Evolutionary conservation across 2,888 invertebrate species (phyloP).

Genomic region (Chironomus tentans): DNA sequence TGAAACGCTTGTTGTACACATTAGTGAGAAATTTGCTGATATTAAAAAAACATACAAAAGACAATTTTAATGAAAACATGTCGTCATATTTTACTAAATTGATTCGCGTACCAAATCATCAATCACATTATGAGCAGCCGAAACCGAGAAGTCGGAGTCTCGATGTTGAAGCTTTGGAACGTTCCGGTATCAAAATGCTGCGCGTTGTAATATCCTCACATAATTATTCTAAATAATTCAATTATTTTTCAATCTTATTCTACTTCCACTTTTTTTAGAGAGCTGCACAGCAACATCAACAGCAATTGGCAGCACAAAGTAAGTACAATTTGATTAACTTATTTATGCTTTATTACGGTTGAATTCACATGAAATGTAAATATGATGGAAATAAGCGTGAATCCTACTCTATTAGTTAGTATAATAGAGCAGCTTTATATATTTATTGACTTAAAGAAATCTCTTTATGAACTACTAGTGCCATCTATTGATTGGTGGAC

Average conservation of each 20-base stretch:
- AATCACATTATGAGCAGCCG: conserved; percentile 26
- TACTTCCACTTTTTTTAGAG: conserved; percentile 43
- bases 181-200: conserved; percentile 38
- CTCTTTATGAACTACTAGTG: neutral
- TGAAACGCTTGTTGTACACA: neutral
- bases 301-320: conserved; percentile 49
- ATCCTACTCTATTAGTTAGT: too few species aligned
- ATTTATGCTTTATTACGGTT: neutral
- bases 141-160: conserved; percentile 40
- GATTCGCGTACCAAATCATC: conserved; percentile 33
- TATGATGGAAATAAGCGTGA: too few species aligned
- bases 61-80: neutral
- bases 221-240: neutral
- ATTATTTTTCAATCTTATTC: neutral
- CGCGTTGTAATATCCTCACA: conserved; percentile 33
- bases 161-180: conserved; percentile 40
- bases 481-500: neutral
- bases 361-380: neutral
- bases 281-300: conserved; percentile 56
- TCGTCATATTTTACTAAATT: conserved; percentile 36
- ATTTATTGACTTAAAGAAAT: too few species aligned
- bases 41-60: neutral
- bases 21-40: neutral
- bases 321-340: conserved; percentile 33
- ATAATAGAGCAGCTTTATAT: too few species aligned